Percentiles rank a stretch among this genome's conserved stretches.
Conservation (phyloP, 2,797 vertebrate species). For the Silurus aristotelis region DNA sequence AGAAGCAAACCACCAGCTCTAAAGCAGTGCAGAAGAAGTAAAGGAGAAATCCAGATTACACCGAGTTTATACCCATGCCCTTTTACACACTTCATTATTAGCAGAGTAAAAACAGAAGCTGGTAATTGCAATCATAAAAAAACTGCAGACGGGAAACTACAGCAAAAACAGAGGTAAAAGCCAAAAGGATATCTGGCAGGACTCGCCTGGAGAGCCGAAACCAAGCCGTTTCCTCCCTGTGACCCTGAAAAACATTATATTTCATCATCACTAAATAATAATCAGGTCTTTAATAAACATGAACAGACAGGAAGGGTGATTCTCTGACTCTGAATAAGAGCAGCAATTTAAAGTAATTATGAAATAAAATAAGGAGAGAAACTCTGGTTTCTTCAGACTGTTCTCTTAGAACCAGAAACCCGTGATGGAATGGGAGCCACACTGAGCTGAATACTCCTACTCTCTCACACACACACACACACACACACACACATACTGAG, state of each 20-base stretch:
- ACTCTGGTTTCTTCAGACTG: neutral
- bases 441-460: too few relatives aligned
- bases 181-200: slow-evolving; percentile 96
- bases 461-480: too few relatives aligned
- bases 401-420: neutral
- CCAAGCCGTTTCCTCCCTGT: slow-evolving; percentile 80
- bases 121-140: neutral
- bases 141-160: neutral
- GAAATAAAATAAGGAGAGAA: neutral
- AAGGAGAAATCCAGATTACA: slow-evolving; percentile 70
- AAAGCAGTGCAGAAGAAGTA: slow-evolving; percentile 81
- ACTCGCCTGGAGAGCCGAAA: slow-evolving; percentile 85
- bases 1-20: slow-evolving; percentile 94
- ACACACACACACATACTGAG: slow-evolving; percentile 77
- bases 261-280: neutral
- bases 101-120: slow-evolving; percentile 1
- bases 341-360: neutral
- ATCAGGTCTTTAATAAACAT: neutral
- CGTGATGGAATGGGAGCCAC: neutral
- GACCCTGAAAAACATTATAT: slow-evolving; percentile 74
- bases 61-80: neutral
- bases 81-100: neutral
- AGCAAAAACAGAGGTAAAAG: neutral
- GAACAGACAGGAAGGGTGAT: neutral
- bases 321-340: neutral